phyloP scores from a whole-genome alignment of 2,113 vertebrate species.

The Azemiops feae region DNA sequence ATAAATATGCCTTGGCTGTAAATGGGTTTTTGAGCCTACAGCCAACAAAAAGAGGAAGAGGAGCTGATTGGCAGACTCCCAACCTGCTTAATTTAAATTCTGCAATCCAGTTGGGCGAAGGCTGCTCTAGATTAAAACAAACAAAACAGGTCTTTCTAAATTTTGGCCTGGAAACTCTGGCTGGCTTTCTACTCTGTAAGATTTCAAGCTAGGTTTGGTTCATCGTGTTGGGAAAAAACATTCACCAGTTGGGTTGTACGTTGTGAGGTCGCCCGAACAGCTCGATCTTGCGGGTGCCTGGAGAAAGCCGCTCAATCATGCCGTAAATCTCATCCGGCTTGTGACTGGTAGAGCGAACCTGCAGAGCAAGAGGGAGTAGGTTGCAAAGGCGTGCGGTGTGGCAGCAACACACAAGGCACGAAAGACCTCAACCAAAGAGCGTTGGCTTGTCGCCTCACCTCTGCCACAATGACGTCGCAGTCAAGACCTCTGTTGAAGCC shows the following conservation, averaged over 20 bases:
- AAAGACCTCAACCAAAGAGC: too few species aligned
- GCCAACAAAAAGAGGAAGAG: background rate
- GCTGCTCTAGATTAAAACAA: background rate
- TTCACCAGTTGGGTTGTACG: constrained; percentile 91
- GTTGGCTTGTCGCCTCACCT: constrained; percentile 68
- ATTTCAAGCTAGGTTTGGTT: background rate
- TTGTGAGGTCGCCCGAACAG: constrained; percentile 91
- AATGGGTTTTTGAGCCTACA: background rate
- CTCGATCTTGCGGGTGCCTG: constrained; percentile 90
- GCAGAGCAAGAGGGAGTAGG: background rate
- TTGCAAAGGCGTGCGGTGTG: background rate
- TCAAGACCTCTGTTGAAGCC: constrained; percentile 92
- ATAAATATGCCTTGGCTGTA: background rate
- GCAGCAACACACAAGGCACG: background rate
- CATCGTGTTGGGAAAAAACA: background rate
- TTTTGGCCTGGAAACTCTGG: background rate
- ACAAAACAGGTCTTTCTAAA: background rate
- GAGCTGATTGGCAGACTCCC: too few species aligned
- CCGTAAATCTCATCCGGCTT: constrained; percentile 95
- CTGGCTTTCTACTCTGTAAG: background rate
- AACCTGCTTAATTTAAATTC: background rate
- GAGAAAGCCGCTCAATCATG: constrained; percentile 91
- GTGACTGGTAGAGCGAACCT: constrained; percentile 93
- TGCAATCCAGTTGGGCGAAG: background rate
- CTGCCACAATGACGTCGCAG: constrained; percentile 91